These are phyloP conservation scores for Euphonia xanthogaster DNA, from an alignment of 2,797 vertebrate genomes.

Conservation along the genomic window DNA sequence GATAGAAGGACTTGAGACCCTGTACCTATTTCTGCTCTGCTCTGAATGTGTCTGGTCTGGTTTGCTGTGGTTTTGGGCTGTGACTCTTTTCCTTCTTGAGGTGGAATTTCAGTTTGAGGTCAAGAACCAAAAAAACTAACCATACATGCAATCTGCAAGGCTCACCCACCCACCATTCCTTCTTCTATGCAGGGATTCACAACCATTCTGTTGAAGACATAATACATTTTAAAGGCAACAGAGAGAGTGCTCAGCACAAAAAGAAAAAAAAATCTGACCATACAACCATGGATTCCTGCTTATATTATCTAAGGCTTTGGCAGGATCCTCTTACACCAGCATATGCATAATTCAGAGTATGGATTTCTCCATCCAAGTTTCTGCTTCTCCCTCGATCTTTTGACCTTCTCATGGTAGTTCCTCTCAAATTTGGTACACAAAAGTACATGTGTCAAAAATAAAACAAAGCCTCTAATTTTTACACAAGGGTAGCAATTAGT, in stretches of 20 bases:
- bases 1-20: neutral
- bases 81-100: neutral
- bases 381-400: neutral
- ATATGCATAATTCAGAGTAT: neutral
- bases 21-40: neutral
- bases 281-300: fast-evolving
- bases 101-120: neutral
- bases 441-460: neutral
- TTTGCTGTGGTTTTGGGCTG: neutral
- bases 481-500: neutral
- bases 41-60: neutral
- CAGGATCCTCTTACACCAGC: neutral
- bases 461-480: conserved; percentile 2
- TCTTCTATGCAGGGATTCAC: neutral
- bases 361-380: neutral
- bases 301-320: neutral
- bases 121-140: neutral
- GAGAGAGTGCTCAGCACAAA: neutral
- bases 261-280: neutral
- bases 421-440: neutral
- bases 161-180: fast-evolving
- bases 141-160: too few relatives aligned
- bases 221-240: neutral
- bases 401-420: neutral
- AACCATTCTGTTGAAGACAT: neutral